phyloP scores from a whole-genome alignment of 2,888 invertebrate genomes.

The Diadromus collaris region DNA sequence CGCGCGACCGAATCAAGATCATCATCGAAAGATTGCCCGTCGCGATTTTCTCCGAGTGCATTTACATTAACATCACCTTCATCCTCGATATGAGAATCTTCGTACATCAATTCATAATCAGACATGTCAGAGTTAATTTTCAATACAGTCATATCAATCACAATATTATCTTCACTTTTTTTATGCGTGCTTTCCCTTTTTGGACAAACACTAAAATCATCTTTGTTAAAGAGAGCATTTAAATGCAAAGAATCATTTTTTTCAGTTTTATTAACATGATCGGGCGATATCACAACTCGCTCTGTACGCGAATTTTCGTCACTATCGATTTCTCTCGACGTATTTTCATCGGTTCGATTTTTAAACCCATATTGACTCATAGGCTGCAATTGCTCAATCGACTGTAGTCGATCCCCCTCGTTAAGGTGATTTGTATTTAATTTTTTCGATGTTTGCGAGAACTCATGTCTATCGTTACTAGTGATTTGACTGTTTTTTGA shows the following conservation, averaged over 20 bases:
- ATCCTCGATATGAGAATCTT: slow-evolving; percentile 52
- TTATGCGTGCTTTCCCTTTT: not conserved
- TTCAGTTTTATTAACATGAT: not conserved
- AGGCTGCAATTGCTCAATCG: not conserved
- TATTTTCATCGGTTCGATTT: not conserved
- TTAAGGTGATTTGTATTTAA: not conserved
- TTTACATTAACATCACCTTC: not conserved
- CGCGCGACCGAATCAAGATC: slow-evolving; percentile 18
- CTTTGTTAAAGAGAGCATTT: not conserved
- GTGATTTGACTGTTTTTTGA: slow-evolving; percentile 1
- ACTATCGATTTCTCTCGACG: not conserved
- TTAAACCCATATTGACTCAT: not conserved
- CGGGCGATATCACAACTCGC: not conserved
- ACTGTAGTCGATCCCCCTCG: not conserved
- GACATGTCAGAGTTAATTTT: not conserved
- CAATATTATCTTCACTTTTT: slow-evolving; percentile 65
- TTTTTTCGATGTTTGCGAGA: not conserved
- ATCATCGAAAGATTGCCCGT: slow-evolving; percentile 57
- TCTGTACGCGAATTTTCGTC: not conserved
- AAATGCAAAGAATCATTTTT: slow-evolving; percentile 3
- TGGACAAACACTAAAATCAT: not conserved
- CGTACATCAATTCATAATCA: not conserved
- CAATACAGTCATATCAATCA: slow-evolving; percentile 57
- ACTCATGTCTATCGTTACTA: not conserved
- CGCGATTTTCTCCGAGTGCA: not conserved